Conservation (phyloP, 1,140 invertebrate genomes). For the Sesamia nonagrioides region DNA sequence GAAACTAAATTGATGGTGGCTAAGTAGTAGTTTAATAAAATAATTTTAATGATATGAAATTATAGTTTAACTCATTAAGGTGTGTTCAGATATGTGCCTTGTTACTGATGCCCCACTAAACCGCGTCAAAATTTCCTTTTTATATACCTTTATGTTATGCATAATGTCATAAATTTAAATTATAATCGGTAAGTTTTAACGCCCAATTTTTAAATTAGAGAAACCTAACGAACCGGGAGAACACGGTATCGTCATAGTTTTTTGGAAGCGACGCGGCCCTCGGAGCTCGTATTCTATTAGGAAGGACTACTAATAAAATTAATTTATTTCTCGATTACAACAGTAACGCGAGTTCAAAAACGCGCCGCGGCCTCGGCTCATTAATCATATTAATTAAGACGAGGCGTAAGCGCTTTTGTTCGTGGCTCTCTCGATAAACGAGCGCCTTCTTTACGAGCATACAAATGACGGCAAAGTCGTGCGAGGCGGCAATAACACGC, state of each 20-base stretch:
- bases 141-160: slow-evolving; percentile 70
- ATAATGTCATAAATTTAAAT: slow-evolving; percentile 82
- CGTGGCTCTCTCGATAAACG: slow-evolving; percentile 76
- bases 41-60: slow-evolving; percentile 52
- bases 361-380: slow-evolving; percentile 76
- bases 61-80: slow-evolving; percentile 59
- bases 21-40: slow-evolving; percentile 44
- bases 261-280: slow-evolving; percentile 68
- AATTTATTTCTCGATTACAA: slow-evolving; percentile 86
- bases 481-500: slow-evolving; percentile 61
- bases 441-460: slow-evolving; percentile 66
- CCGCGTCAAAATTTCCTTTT: slow-evolving; percentile 73
- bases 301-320: slow-evolving; percentile 85
- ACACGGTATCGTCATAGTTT: slow-evolving; percentile 59
- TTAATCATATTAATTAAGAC: slow-evolving; percentile 87
- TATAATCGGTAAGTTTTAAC: slow-evolving; percentile 83
- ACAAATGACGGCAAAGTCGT: slow-evolving; percentile 64
- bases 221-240: slow-evolving; percentile 73
- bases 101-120: slow-evolving; percentile 73
- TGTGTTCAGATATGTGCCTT: slow-evolving; percentile 64
- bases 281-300: slow-evolving; percentile 81
- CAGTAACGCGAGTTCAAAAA: slow-evolving; percentile 81
- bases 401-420: slow-evolving; percentile 82
- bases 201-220: slow-evolving; percentile 84
- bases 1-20: slow-evolving; percentile 45